Conservation (phyloP, 2,888 invertebrate species). For the Machimus atricapillus region DNA sequence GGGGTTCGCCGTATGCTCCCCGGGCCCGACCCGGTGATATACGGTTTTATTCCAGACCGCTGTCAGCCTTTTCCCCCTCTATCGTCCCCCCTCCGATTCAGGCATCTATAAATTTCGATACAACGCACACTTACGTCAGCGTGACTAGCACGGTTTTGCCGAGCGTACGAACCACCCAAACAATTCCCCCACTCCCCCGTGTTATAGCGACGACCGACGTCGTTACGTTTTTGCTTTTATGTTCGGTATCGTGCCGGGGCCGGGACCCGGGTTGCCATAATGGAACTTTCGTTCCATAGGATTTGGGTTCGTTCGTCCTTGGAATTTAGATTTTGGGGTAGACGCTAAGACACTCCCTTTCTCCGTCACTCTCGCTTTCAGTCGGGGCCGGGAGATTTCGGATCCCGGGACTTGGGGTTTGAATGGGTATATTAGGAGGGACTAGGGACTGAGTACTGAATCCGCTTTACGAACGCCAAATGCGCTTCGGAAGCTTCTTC, state of each 20-base stretch:
- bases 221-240: conserved; percentile 43
- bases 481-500: not conserved
- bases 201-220: conserved; percentile 46
- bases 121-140: conserved; percentile 37
- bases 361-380: conserved; percentile 31
- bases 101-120: conserved; percentile 30
- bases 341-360: conserved; percentile 5
- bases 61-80: not conserved
- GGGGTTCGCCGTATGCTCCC: not conserved
- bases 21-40: not conserved
- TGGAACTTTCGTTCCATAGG: conserved; percentile 14
- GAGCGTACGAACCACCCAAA: conserved; percentile 43
- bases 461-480: not conserved
- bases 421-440: not conserved
- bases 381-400: not conserved
- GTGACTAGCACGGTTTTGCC: conserved; percentile 20
- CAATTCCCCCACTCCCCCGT: conserved; percentile 34
- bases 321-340: conserved; percentile 38
- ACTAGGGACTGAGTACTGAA: not conserved
- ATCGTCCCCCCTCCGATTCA: not conserved
- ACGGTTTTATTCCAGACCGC: conserved; percentile 10
- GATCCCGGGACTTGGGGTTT: not conserved
- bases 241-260: not conserved
- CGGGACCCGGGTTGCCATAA: conserved; percentile 6
- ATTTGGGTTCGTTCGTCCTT: conserved; percentile 30